These are phyloP conservation scores for Onychomys torridus DNA, from an alignment of 2,797 vertebrate genomes.

Conservation along the genomic window DNA sequence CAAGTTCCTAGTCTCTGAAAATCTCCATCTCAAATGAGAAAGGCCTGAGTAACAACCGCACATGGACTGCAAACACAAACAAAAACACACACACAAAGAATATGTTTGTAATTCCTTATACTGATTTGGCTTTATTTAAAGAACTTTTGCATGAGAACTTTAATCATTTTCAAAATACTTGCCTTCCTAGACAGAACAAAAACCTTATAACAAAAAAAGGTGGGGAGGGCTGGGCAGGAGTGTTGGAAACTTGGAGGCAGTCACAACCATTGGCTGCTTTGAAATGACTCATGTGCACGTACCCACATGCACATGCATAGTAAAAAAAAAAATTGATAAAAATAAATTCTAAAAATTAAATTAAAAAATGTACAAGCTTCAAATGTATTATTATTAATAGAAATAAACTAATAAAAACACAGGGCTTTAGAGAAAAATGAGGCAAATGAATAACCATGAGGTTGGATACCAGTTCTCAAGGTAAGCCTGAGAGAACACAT, in stretches of 20 bases:
- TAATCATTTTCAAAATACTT: slow-evolving; percentile 49
- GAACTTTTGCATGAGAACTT: slow-evolving; percentile 19
- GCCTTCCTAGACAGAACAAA: slow-evolving; percentile 7
- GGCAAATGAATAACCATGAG: slow-evolving; percentile 17
- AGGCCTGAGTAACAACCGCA: neutral
- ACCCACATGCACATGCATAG: neutral
- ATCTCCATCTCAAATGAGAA: neutral
- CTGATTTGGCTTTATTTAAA: slow-evolving; percentile 37
- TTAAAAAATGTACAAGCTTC: neutral
- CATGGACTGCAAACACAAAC: neutral
- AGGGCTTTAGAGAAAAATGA: slow-evolving; percentile 16
- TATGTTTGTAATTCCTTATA: neutral
- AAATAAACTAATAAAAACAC: neutral
- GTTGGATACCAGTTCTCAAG: neutral
- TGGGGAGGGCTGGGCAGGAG: too few species aligned
- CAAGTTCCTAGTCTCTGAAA: neutral
- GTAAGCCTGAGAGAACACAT: neutral
- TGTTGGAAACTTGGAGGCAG: neutral
- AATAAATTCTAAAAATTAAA: neutral
- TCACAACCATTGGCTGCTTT: neutral
- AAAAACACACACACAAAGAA: neutral
- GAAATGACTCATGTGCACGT: neutral
- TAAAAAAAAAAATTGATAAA: neutral
- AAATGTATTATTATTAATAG: neutral
- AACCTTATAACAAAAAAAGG: neutral